Conservation (phyloP, 1,140 invertebrate species). For the Brachionus rotundiformis region DNA sequence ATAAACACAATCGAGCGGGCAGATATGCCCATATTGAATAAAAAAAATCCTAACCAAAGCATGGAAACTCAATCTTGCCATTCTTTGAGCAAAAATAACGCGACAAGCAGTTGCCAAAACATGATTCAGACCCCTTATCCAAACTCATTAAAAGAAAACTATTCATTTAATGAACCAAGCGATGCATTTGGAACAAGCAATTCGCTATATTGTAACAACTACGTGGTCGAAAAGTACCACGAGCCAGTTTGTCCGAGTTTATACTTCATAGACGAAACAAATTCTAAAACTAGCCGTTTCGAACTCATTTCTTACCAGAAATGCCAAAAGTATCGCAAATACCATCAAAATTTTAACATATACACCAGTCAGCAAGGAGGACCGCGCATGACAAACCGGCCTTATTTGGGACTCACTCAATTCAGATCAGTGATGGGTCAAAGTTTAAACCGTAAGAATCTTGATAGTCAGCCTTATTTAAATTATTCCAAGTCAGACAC, state of each 20-base stretch:
- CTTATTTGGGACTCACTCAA: neutral
- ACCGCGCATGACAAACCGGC: neutral
- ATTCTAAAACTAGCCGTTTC: neutral
- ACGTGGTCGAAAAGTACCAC: neutral
- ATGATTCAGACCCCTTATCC: neutral
- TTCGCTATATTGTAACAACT: neutral
- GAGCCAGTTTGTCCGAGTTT: neutral
- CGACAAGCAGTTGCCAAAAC: neutral
- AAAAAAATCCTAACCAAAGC: constrained; percentile 12
- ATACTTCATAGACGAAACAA: neutral
- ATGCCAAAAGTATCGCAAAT: neutral
- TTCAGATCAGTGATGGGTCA: neutral
- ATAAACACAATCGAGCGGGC: constrained; percentile 40
- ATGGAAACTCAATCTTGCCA: constrained; percentile 9
- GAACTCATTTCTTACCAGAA: neutral
- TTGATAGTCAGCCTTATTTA: neutral
- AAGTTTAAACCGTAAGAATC: neutral
- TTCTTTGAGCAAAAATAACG: constrained; percentile 20
- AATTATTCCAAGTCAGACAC: neutral
- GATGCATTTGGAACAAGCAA: neutral
- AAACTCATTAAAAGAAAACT: neutral
- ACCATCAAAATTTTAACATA: neutral
- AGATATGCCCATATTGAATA: constrained; percentile 32
- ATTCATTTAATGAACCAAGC: neutral
- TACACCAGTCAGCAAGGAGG: neutral